phyloP scores from a whole-genome alignment of 2,113 vertebrate genomes.

The Catharus fuscescens region DNA sequence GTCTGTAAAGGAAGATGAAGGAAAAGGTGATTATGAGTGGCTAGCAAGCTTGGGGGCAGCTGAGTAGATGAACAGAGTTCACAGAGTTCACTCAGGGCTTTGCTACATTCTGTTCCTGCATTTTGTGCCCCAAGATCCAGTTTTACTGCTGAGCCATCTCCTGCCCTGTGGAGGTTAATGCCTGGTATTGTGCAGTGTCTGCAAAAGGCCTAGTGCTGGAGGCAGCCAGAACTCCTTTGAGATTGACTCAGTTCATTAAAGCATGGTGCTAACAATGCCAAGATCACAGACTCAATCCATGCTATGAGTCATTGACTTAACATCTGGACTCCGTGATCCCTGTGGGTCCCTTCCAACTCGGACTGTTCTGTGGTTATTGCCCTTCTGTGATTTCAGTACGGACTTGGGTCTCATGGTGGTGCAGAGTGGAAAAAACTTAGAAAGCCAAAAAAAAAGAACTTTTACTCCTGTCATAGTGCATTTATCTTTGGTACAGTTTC shows the following conservation, averaged over 20 bases:
- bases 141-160: background rate
- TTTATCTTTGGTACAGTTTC: background rate
- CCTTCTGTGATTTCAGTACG: background rate
- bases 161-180: background rate
- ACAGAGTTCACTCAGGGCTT: background rate
- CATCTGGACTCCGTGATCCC: background rate
- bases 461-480: background rate
- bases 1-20: background rate
- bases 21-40: background rate
- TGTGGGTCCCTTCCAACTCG: background rate
- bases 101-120: background rate
- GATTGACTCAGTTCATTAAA: background rate
- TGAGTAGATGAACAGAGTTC: background rate
- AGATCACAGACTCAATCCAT: background rate
- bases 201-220: background rate
- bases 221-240: background rate
- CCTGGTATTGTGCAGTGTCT: background rate
- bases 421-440: background rate
- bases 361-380: background rate
- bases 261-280: background rate
- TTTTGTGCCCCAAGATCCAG: accelerated
- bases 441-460: background rate
- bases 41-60: background rate
- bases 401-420: background rate
- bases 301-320: background rate